These are phyloP conservation scores for Nipponia nippon DNA, from an alignment of 2,113 vertebrate species.

Conservation along the genomic window DNA sequence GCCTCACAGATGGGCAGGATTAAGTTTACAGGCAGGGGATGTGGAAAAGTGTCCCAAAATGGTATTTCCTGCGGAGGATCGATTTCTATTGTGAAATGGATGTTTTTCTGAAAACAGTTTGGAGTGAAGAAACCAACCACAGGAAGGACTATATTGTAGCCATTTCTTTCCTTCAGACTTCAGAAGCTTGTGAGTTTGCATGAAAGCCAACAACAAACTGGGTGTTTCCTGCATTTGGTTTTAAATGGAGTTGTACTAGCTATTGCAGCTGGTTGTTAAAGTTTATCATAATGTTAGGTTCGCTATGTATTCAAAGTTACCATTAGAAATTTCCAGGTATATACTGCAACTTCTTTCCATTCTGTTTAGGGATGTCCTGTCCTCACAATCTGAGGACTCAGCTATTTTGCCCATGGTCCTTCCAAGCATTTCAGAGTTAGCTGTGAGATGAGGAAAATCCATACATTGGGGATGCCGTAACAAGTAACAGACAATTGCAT, in stretches of 20 bases:
- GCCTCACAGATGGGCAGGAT: not conserved
- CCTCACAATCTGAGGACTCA: not conserved
- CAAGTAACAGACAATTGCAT: not conserved
- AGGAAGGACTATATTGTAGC: not conserved
- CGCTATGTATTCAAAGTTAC: not conserved
- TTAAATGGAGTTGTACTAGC: not conserved
- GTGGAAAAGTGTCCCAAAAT: not conserved
- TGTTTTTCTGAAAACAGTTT: not conserved
- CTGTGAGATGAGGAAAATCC: not conserved
- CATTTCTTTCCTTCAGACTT: not conserved
- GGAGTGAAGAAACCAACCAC: not conserved
- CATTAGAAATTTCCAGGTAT: not conserved
- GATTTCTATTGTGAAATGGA: not conserved
- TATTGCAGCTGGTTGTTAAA: not conserved
- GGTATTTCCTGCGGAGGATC: not conserved
- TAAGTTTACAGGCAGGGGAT: not conserved
- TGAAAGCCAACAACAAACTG: not conserved
- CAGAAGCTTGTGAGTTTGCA: not conserved
- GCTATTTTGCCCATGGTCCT: not conserved
- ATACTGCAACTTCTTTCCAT: not conserved
- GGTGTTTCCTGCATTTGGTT: not conserved
- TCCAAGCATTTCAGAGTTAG: not conserved
- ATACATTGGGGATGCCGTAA: not conserved
- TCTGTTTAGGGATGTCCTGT: not conserved
- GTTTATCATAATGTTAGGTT: not conserved